These are phyloP conservation scores for Anhinga rufa DNA, from an alignment of 2,113 vertebrate genomes.

Conservation along the genomic window DNA sequence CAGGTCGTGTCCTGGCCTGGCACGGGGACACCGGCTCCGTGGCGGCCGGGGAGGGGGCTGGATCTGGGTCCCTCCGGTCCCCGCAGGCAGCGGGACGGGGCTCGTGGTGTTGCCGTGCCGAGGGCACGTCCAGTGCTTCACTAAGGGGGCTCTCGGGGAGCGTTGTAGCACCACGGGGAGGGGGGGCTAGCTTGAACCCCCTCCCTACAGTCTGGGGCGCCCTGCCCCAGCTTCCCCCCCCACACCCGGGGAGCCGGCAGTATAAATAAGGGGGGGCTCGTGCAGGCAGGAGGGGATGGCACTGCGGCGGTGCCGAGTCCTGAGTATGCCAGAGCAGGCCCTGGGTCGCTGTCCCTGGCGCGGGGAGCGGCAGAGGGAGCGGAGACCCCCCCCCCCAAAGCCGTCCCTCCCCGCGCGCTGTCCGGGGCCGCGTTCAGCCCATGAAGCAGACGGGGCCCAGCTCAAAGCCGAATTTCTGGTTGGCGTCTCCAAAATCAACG, in stretches of 20 bases:
- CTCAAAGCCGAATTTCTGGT: constrained; percentile 93
- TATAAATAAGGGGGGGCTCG: neutral
- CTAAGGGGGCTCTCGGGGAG: neutral
- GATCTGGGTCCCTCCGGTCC: too few relatives aligned
- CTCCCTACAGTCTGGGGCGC: neutral
- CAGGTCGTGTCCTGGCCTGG: neutral
- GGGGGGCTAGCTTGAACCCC: neutral
- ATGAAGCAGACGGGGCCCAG: constrained; percentile 88
- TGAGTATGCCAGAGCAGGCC: neutral
- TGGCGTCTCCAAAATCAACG: constrained; percentile 80
- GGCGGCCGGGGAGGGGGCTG: neutral
- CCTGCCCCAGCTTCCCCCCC: neutral
- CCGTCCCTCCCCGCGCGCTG: neutral
- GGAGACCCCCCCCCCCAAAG: too few relatives aligned
- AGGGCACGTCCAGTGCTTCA: neutral
- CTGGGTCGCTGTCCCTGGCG: neutral
- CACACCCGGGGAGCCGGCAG: neutral
- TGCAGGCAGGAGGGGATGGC: neutral
- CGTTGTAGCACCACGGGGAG: neutral
- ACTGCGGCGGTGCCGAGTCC: neutral
- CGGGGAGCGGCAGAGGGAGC: neutral
- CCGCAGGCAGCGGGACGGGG: neutral
- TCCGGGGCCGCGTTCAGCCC: constrained; percentile 64
- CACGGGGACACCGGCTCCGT: neutral
- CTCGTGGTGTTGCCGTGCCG: neutral